These are phyloP conservation scores for Tetragonula carbonaria DNA, from an alignment of 2,888 invertebrate genomes.

Conservation along the genomic window DNA sequence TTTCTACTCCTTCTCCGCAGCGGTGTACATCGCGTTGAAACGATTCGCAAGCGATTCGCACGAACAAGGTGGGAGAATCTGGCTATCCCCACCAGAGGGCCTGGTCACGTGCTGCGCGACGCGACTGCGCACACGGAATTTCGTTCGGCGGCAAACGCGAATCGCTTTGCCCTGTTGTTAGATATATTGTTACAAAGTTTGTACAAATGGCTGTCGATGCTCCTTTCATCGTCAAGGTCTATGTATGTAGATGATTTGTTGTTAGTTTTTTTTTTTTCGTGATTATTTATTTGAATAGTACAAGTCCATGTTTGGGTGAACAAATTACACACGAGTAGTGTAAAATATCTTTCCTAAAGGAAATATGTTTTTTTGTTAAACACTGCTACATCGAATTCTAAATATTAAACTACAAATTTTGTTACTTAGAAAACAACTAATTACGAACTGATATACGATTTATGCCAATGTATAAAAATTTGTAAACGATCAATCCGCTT, in stretches of 20 bases:
- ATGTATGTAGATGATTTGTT: background rate
- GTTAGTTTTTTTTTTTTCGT: background rate
- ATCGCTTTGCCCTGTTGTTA: background rate
- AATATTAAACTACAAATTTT: no score
- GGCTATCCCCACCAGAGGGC: background rate
- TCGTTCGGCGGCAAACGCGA: slow-evolving; percentile 11
- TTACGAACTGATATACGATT: no score
- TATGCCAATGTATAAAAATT: no score
- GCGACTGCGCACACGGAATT: slow-evolving; percentile 6
- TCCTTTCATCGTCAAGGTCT: background rate
- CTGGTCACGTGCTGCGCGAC: slow-evolving; percentile 37
- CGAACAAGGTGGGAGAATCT: slow-evolving; percentile 4
- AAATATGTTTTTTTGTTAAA: no score
- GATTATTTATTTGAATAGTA: background rate
- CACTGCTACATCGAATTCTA: no score
- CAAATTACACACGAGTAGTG: no score
- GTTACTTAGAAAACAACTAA: no score
- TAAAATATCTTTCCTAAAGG: no score
- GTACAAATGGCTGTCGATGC: background rate
- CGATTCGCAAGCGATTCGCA: slow-evolving; percentile 30
- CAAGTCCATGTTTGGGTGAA: background rate
- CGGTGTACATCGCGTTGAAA: slow-evolving; percentile 30
- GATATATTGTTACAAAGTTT: background rate
- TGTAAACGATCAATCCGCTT: background rate
- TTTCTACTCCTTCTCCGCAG: slow-evolving; percentile 10